phyloP scores from a whole-genome alignment of 2,888 invertebrate species.

The Drosophila pegasa region DNA sequence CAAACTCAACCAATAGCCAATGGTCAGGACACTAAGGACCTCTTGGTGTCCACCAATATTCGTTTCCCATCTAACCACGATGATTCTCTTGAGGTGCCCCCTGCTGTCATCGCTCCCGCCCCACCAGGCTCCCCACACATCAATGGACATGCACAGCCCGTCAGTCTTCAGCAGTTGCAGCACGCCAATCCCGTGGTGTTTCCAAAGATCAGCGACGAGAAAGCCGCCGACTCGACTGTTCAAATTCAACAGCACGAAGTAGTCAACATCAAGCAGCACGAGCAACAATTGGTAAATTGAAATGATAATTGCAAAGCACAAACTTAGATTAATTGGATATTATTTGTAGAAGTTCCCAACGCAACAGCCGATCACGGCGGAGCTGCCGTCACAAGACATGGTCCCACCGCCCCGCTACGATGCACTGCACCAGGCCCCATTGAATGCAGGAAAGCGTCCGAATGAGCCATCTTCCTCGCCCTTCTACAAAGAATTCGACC shows the following conservation, averaged over 20 bases:
- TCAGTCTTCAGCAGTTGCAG: conserved; percentile 82
- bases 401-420: conserved; percentile 81
- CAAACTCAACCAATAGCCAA: conserved; percentile 12
- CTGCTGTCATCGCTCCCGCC: conserved; percentile 55
- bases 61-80: conserved; percentile 83
- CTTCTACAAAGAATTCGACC: conserved; percentile 79
- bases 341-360: conserved; percentile 53
- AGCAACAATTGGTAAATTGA: conserved; percentile 78
- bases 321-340: not conserved
- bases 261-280: conserved; percentile 81
- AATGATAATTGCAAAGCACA: not conserved
- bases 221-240: conserved; percentile 44
- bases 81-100: conserved; percentile 62
- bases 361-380: conserved; percentile 32
- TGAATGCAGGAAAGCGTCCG: conserved; percentile 34
- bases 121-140: conserved; percentile 75
- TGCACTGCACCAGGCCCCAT: conserved; percentile 42
- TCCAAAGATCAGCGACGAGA: conserved; percentile 74
- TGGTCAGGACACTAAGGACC: conserved; percentile 80
- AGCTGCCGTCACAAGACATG: conserved; percentile 83
- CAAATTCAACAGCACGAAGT: conserved; percentile 83
- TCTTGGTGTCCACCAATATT: conserved; percentile 83
- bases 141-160: conserved; percentile 84
- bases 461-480: conserved; percentile 50
- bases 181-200: conserved; percentile 81